Conservation (phyloP, 2,888 invertebrate species). For the Listrodromus nycthemerus region DNA sequence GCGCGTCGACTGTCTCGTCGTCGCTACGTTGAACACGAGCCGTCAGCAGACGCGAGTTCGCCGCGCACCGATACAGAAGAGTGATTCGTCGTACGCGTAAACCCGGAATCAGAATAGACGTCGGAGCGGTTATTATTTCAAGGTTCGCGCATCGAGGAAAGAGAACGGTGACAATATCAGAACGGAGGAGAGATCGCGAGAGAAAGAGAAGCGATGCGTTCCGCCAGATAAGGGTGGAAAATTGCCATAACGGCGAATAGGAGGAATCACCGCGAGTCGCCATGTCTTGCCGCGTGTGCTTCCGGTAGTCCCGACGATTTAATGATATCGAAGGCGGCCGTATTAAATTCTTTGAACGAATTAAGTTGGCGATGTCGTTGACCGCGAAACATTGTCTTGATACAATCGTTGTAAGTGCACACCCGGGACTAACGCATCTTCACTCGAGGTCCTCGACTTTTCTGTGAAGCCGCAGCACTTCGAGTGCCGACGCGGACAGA, state of each 20-base stretch:
- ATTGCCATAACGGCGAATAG: constrained; percentile 60
- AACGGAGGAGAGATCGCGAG: background rate
- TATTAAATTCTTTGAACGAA: constrained; percentile 52
- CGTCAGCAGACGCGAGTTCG: background rate
- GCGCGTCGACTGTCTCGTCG: constrained; percentile 44
- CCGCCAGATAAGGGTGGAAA: constrained; percentile 75
- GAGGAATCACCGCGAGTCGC: constrained; percentile 46
- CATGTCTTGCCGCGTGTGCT: constrained; percentile 49
- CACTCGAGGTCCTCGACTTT: constrained; percentile 42
- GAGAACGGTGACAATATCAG: constrained; percentile 17
- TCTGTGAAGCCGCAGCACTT: constrained; percentile 14
- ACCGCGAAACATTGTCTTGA: constrained; percentile 54
- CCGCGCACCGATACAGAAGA: constrained; percentile 33
- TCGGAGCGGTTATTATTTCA: constrained; percentile 78
- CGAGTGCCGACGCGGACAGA: background rate
- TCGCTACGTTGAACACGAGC: constrained; percentile 23
- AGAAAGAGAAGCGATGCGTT: constrained; percentile 72
- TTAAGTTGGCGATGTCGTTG: constrained; percentile 60
- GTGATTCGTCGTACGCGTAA: constrained; percentile 61
- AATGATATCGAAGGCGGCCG: constrained; percentile 64
- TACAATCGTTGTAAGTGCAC: constrained; percentile 51
- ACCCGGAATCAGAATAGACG: constrained; percentile 79
- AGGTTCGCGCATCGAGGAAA: constrained; percentile 72
- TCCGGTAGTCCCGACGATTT: constrained; percentile 62
- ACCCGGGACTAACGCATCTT: constrained; percentile 55